phyloP scores from a whole-genome alignment of 2,888 invertebrate species.

The Rhorus exstirpatorius region DNA sequence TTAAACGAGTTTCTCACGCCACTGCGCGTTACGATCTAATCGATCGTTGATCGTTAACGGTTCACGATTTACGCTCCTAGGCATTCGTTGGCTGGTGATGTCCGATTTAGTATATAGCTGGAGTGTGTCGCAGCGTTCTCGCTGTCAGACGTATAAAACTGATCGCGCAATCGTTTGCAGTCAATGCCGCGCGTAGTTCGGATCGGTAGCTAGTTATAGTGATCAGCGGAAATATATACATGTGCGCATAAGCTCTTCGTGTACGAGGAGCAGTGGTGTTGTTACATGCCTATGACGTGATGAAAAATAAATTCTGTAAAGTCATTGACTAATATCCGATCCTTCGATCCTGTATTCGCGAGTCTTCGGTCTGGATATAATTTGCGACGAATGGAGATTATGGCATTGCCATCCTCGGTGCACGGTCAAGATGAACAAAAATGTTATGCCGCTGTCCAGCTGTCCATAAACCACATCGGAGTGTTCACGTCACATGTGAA shows the following conservation, averaged over 20 bases:
- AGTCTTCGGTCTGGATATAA: neutral
- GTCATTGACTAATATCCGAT: conserved; percentile 54
- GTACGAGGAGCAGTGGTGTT: neutral
- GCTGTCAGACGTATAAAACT: conserved; percentile 43
- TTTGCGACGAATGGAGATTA: neutral
- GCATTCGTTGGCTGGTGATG: conserved; percentile 5
- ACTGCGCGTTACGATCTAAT: conserved; percentile 56
- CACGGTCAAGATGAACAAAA: conserved; percentile 16
- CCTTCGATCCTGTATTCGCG: neutral
- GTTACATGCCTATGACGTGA: conserved; percentile 36
- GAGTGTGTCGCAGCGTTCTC: conserved; percentile 3
- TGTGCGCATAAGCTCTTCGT: neutral
- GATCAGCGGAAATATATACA: conserved; percentile 46
- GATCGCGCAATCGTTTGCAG: conserved; percentile 55
- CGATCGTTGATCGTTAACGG: conserved; percentile 58
- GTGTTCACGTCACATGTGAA: conserved; percentile 6
- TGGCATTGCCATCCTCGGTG: neutral
- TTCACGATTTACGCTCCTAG: conserved; percentile 35
- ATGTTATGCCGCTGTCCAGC: conserved; percentile 3
- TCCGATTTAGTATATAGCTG: conserved; percentile 43
- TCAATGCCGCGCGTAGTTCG: conserved; percentile 40
- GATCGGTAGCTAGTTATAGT: conserved; percentile 55
- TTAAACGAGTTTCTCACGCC: conserved; percentile 54
- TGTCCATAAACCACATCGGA: neutral
- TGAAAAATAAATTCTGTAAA: conserved; percentile 54